Base-by-base conservation (phyloP, 2,113 vertebrate species). In the Cephalophus harveyi region DNA sequence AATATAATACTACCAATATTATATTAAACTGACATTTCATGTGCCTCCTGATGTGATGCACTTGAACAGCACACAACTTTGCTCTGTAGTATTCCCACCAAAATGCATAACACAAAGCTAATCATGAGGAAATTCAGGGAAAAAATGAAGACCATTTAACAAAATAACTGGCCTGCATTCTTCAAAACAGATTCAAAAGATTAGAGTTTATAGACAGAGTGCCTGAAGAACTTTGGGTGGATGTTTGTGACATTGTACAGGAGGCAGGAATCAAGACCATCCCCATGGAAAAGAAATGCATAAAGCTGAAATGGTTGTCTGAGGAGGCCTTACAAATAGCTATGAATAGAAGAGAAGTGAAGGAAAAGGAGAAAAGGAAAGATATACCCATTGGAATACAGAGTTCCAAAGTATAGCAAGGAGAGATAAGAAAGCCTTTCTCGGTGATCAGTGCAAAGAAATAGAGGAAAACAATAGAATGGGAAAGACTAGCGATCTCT, bases 151-250 rank as follows among this genome's bases (percentile, higher is more conserved):
- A 27, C 74, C n/a, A 48, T 30, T 94, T 88, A 92, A 21, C 83
- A 92, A 71, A 94, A 33, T 91, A 81, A 95, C 57, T 89, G 16
- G 19, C 67, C 50, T 96, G 55, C 40, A 27, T 97, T 95, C 88
- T 96, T 96, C 5, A 95, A 92, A 94, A 67, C 19, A 67, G 33
- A 67, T 67, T 71, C 64, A 36, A 71, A n/a, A n/a, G n/a, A 71
- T 71, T 21, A 36, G 64, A 71, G 17, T 10, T 71, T 36, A 71
- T 36, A 71, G 16, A 67, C 33, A 67, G 17, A 36, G 17, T 67
- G 64, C 64, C n/a, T 71, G n/a, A 71, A 36, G n/a, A 36, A 71
- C n/a, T 71, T 5, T 71, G 64, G 64, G 9, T 10, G 9, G 64
- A 71, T 19, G n/a, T 71, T 71, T 36, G n/a, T 71, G 17, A 71